Evolutionary conservation across 1,140 invertebrate genomes (phyloP).

Genomic region (Ooceraea biroi): DNA sequence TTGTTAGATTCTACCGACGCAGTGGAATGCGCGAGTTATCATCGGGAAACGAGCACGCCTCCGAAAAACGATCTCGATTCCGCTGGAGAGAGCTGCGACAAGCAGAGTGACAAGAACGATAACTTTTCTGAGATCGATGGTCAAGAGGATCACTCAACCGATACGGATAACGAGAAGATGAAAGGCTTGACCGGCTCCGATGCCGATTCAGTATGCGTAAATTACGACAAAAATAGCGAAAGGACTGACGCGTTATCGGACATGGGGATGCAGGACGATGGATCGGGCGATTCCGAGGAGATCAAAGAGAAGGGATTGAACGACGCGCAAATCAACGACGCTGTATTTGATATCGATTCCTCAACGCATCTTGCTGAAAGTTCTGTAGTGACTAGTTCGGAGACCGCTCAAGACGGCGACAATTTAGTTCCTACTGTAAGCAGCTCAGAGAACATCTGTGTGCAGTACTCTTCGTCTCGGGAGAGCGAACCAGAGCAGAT

Average conservation of each 20-base stretch:
- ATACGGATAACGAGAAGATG: constrained; percentile 59
- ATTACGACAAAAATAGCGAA: constrained; percentile 54
- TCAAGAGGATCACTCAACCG: constrained; percentile 61
- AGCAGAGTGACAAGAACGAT: constrained; percentile 66
- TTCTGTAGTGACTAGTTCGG: constrained; percentile 62
- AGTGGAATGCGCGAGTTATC: neutral
- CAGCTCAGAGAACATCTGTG: constrained; percentile 63
- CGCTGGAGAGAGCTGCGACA: constrained; percentile 38
- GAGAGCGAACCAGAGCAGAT: constrained; percentile 33
- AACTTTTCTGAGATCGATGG: constrained; percentile 61
- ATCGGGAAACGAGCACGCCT: constrained; percentile 40
- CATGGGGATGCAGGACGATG: constrained; percentile 54
- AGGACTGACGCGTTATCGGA: constrained; percentile 51
- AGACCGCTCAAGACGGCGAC: constrained; percentile 43
- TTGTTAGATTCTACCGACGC: neutral
- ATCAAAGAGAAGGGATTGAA: constrained; percentile 42
- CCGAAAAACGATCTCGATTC: constrained; percentile 48
- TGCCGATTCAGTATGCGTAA: constrained; percentile 59
- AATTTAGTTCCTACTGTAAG: constrained; percentile 71
- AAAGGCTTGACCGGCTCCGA: constrained; percentile 41
- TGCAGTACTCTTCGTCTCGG: constrained; percentile 15
- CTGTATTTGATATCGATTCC: constrained; percentile 49
- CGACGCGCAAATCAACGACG: constrained; percentile 50
- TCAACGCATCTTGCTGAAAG: constrained; percentile 60
- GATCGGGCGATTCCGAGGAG: constrained; percentile 58